These are phyloP conservation scores for Acholoe squamosa DNA, from an alignment of 2,888 invertebrate genomes.

Conservation along the genomic window DNA sequence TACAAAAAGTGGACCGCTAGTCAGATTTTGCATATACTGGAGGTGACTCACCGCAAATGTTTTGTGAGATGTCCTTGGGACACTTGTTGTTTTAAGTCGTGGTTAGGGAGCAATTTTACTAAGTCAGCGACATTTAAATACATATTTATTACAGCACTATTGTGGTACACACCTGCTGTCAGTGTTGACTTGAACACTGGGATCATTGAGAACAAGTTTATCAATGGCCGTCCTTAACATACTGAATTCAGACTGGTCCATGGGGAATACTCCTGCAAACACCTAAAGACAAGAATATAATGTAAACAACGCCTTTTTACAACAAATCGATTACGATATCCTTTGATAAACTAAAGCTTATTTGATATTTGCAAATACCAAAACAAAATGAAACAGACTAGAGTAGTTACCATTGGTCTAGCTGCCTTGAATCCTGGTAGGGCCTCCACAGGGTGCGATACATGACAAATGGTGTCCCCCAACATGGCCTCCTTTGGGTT, in stretches of 20 bases:
- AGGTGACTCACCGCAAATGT: no score
- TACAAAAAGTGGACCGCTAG: no score
- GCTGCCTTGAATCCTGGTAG: conserved; percentile 88
- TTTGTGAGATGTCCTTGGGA: no score
- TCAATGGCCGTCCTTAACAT: conserved; percentile 92
- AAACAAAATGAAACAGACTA: not conserved
- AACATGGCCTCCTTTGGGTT: conserved; percentile 89
- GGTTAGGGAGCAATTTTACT: no score
- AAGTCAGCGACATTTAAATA: no score
- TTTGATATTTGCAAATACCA: no score
- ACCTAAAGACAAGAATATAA: conserved; percentile 81
- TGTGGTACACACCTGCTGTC: conserved; percentile 89
- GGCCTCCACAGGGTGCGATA: conserved; percentile 85
- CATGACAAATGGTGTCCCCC: conserved; percentile 89
- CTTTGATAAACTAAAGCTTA: no score
- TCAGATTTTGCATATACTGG: no score
- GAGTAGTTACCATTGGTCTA: conserved; percentile 88
- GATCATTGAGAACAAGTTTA: conserved; percentile 96
- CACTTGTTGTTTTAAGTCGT: no score
- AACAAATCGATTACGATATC: no score
- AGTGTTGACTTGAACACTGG: conserved; percentile 91
- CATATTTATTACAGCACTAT: not conserved
- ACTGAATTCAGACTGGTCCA: conserved; percentile 93
- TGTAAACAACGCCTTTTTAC: not conserved
- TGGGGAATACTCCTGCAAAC: conserved; percentile 94